Evolutionary conservation across 2,797 vertebrate genomes (phyloP).

Genomic region (Tapera naevia): DNA sequence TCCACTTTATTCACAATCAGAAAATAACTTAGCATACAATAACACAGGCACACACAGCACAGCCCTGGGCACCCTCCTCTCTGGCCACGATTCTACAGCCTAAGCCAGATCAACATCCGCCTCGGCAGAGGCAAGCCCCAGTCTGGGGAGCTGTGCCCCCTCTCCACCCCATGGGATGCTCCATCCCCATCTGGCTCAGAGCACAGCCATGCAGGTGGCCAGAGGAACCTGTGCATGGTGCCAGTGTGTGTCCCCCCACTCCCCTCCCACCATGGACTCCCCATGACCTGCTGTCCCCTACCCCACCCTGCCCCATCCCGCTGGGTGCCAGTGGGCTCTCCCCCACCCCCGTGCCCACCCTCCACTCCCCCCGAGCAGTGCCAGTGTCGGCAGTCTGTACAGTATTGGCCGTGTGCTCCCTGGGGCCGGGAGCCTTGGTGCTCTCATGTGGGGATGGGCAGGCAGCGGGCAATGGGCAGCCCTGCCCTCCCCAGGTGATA

Average conservation of each 20-base stretch:
- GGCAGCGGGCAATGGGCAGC: neutral
- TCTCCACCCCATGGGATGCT: neutral
- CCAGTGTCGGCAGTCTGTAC: constrained; percentile 36
- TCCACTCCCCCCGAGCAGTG: neutral
- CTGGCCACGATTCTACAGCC: neutral
- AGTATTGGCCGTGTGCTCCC: constrained; percentile 30
- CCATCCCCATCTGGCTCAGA: neutral
- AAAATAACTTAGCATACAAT: constrained; percentile 75
- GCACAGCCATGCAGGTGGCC: neutral
- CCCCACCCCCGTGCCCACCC: constrained; percentile 21
- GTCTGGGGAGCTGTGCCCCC: neutral
- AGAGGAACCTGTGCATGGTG: constrained; percentile 4
- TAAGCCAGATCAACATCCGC: neutral
- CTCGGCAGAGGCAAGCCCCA: neutral
- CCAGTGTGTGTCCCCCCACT: neutral
- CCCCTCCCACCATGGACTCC: neutral
- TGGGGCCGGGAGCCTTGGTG: neutral
- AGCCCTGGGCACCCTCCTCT: neutral
- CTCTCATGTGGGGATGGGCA: neutral
- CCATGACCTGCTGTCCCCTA: neutral
- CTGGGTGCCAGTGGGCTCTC: neutral
- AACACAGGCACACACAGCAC: constrained; percentile 41
- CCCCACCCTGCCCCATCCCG: neutral
- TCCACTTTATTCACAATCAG: constrained; percentile 71
- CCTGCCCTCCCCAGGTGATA: constrained; percentile 55